Conservation (phyloP, 2,888 invertebrate species). For the Phengaris arion region DNA sequence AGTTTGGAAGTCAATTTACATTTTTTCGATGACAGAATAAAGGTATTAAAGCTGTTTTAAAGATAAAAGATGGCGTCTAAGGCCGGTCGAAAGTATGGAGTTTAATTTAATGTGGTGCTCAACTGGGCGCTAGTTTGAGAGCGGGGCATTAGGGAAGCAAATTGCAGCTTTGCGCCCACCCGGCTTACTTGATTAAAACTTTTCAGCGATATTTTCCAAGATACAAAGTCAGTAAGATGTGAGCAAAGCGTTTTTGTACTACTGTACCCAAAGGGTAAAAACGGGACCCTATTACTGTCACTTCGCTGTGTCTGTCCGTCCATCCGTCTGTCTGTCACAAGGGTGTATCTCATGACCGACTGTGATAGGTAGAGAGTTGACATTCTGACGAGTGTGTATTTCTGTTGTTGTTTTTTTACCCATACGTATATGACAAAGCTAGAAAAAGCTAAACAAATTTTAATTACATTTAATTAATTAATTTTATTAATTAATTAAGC, state of each 20-base stretch:
- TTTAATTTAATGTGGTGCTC: slow-evolving; percentile 25
- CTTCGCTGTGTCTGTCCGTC: too few relatives aligned
- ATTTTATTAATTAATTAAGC: too few relatives aligned
- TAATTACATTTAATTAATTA: too few relatives aligned
- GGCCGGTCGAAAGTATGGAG: slow-evolving; percentile 8
- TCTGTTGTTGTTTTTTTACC: too few relatives aligned
- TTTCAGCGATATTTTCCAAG: slow-evolving; percentile 19
- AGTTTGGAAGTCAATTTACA: background rate
- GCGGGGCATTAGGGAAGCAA: slow-evolving; percentile 26
- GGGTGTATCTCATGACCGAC: too few relatives aligned
- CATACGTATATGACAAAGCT: too few relatives aligned
- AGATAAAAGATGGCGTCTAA: slow-evolving; percentile 14
- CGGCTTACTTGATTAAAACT: slow-evolving; percentile 27
- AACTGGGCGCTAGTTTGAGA: slow-evolving; percentile 25
- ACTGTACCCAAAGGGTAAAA: too few relatives aligned
- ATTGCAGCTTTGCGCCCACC: slow-evolving; percentile 27
- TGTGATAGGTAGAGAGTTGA: too few relatives aligned
- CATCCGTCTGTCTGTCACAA: too few relatives aligned
- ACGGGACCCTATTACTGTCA: too few relatives aligned
- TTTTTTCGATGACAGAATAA: background rate
- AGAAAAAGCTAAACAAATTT: too few relatives aligned
- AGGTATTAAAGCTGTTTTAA: background rate
- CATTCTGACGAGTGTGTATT: too few relatives aligned
- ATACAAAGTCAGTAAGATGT: background rate
- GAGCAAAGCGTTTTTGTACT: background rate